phyloP scores from a whole-genome alignment of 2,113 vertebrate species.

The Heloderma charlesbogerti region DNA sequence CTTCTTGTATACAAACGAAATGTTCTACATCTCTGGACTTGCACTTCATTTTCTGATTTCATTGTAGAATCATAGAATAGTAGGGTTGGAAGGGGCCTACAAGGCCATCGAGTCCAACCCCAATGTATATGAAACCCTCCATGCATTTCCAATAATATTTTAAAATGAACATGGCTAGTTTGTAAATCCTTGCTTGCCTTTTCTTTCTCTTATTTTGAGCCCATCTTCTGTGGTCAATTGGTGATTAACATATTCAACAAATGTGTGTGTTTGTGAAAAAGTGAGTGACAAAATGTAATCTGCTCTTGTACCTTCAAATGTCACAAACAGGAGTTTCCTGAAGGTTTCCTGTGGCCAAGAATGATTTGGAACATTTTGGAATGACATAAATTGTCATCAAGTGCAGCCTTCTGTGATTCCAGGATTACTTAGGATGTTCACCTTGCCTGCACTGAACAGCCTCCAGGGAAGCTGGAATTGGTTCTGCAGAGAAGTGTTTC shows the following conservation, averaged over 20 bases:
- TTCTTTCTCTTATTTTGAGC: not conserved
- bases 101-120: too few species aligned
- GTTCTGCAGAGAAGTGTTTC: not conserved
- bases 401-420: too few species aligned
- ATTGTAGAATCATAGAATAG: too few species aligned
- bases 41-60: not conserved
- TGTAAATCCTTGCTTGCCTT: not conserved
- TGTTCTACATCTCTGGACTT: not conserved
- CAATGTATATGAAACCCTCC: not conserved
- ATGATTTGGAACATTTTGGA: not conserved
- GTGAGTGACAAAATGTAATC: not conserved
- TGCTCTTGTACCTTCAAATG: not conserved
- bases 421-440: not conserved
- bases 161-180: not conserved
- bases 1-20: conserved; percentile 3
- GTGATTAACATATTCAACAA: not conserved
- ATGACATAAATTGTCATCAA: too few species aligned
- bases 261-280: not conserved
- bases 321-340: not conserved
- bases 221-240: not conserved
- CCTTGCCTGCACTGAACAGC: not conserved
- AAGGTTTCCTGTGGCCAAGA: not conserved
- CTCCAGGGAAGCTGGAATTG: too few species aligned
- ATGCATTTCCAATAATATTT: not conserved
- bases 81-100: too few species aligned